Base-by-base conservation (phyloP, 2,888 invertebrate genomes). In the Limnephilus marmoratus region DNA sequence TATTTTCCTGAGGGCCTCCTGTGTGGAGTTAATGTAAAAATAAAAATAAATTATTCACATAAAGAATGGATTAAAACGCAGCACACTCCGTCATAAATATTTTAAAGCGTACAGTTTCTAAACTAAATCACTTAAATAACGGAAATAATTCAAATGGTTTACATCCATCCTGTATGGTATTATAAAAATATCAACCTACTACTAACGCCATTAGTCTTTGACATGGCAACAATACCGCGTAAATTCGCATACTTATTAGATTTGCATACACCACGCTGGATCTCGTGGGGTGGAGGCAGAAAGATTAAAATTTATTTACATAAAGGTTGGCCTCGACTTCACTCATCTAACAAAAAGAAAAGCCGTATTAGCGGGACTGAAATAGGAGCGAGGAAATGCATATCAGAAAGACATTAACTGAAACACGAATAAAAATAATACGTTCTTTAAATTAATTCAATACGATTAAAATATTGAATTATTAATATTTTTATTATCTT, bases 181-280 rank as follows among this genome's bases (percentile, higher is more conserved):
- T 68, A 68, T 68, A 68, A 68, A 68, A 68, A 68, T 68, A 24
- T 68, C 7, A 18, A 34, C 12, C 37, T 37, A 18, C 15, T 34
- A 34, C 31, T 83, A 83, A 83, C 37, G 83, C 83, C 83, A 83
- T 83, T 37, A 83, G 83, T 37, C 24, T 83, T 31, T 83, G 83
- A 34, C 83, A 31, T 37, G 34, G 15, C 34, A 83, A 83, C 83
- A 83, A 83, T 83, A 83, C 83, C 13, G 24, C 18, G 83, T 83
- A 83, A 83, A 83, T 5, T 12, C 83, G 15, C 83, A 34, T 31
- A 34, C 31, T 83, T 31, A 37, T 83, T 83, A 83, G 5, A 68
- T 68, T 68, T 24, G 13, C 53, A 18, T 68, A 68, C 53, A 68
- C 53, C 24, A 68, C 53, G 53, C 18, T 68, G 53, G 7, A 68